Conservation (phyloP, 2,113 vertebrate genomes). For the Hystrix cristata region DNA sequence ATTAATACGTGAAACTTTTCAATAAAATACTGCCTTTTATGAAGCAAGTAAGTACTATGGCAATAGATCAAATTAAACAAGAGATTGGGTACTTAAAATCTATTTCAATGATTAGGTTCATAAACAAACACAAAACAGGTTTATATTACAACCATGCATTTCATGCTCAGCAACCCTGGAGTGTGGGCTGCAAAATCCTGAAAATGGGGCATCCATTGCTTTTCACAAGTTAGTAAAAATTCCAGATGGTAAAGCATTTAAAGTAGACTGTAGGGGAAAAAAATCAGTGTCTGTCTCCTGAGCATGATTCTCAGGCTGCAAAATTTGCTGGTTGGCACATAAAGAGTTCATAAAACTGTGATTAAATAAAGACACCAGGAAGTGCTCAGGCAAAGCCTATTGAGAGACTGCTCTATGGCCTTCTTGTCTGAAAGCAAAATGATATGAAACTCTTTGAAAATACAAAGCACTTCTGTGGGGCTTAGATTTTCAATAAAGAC, state of each 20-base stretch:
- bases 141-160: not conserved
- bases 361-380: conserved; percentile 73
- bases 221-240: conserved; percentile 60
- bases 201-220: not conserved
- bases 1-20: not conserved
- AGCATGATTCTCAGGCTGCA: conserved; percentile 60
- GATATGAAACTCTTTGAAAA: conserved; percentile 23
- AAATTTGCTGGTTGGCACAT: conserved; percentile 63
- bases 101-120: conserved; percentile 16
- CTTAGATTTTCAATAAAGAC: conserved; percentile 20
- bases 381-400: conserved; percentile 17
- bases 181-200: conserved; percentile 31
- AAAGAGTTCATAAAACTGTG: conserved; percentile 77
- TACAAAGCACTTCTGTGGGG: conserved; percentile 16
- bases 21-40: not conserved
- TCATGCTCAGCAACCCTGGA: not conserved
- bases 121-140: not conserved
- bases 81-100: conserved; percentile 32
- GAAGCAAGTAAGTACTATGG: conserved; percentile 31
- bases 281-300: conserved; percentile 67
- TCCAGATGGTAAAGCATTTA: conserved; percentile 58
- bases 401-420: conserved; percentile 26
- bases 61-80: conserved; percentile 51
- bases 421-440: conserved; percentile 40
- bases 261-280: not conserved